A percentile compares a stretch with the other conserved stretches of the same genome.
phyloP scores from a whole-genome alignment of 1,140 invertebrate species.

The Trachymyrmex septentrionalis region DNA sequence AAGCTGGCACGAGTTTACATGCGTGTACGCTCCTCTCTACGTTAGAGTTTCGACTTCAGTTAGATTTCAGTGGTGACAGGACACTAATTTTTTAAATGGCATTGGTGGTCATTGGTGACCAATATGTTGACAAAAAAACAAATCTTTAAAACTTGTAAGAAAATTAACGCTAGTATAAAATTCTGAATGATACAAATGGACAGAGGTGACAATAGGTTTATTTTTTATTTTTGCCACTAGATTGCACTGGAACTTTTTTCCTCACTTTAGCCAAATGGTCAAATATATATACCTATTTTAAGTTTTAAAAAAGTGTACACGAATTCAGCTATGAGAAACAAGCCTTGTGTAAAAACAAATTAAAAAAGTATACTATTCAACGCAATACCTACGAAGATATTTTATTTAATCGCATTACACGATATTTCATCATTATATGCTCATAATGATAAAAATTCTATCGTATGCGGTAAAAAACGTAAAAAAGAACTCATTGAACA shows the following conservation, averaged over 20 bases:
- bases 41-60: conserved; percentile 19
- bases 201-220: not conserved
- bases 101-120: not conserved
- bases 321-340: too few relatives aligned
- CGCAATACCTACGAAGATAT: not conserved
- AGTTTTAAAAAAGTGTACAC: too few relatives aligned
- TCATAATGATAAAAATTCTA: not conserved
- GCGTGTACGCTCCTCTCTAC: conserved; percentile 43
- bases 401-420: not conserved
- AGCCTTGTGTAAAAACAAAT: not conserved
- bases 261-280: too few relatives aligned
- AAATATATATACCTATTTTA: too few relatives aligned
- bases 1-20: conserved; percentile 2
- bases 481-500: not conserved
- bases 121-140: not conserved
- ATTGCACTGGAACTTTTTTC: too few relatives aligned
- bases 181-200: not conserved
- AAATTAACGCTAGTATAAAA: not conserved
- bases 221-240: too few relatives aligned
- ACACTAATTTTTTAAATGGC: not conserved
- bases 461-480: not conserved
- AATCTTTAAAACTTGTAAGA: not conserved
- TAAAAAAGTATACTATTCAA: not conserved
- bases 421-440: not conserved
- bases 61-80: not conserved